Percentiles rank a stretch among this genome's conserved stretches.
Conservation (phyloP, 2,113 vertebrate genomes). For the Sapajus apella region DNA sequence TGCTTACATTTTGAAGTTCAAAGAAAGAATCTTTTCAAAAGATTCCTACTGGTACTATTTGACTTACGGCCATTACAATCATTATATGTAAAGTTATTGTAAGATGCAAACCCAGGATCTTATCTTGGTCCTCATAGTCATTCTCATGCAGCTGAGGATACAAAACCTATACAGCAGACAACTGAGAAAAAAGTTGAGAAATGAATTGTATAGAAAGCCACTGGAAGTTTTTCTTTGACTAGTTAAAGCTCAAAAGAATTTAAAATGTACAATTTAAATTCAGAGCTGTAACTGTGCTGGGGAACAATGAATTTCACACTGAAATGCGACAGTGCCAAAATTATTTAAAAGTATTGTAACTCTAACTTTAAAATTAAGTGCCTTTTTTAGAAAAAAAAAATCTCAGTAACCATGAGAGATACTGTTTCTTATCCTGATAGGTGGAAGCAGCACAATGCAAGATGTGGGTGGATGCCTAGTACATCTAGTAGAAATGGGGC, state of each 20-base stretch:
- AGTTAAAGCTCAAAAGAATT: not conserved
- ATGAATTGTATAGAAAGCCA: not conserved
- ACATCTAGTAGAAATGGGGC: not conserved
- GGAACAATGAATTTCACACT: not conserved
- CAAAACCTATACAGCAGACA: not conserved
- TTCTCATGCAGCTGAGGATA: not conserved
- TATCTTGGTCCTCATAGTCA: not conserved
- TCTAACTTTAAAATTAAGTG: not conserved
- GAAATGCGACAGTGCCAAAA: not conserved
- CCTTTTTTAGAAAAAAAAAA: not conserved
- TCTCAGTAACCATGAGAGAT: not conserved
- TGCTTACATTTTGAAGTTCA: not conserved
- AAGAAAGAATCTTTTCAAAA: not conserved
- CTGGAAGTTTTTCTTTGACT: not conserved
- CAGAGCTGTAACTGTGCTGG: not conserved
- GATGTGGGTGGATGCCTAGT: accelerated
- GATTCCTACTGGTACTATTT: not conserved
- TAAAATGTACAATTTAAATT: not conserved
- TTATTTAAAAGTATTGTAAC: not conserved
- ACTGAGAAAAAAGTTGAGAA: not conserved
- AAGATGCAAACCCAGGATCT: not conserved
- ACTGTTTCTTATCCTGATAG: not conserved
- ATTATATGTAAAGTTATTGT: not conserved
- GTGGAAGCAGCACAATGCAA: not conserved
- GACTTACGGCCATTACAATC: not conserved